Evolutionary conservation across 23 tunicate genomes (phyloP), one percentile per base, ranked within the genome.

Genomic region (Pegea sp.): DNA sequence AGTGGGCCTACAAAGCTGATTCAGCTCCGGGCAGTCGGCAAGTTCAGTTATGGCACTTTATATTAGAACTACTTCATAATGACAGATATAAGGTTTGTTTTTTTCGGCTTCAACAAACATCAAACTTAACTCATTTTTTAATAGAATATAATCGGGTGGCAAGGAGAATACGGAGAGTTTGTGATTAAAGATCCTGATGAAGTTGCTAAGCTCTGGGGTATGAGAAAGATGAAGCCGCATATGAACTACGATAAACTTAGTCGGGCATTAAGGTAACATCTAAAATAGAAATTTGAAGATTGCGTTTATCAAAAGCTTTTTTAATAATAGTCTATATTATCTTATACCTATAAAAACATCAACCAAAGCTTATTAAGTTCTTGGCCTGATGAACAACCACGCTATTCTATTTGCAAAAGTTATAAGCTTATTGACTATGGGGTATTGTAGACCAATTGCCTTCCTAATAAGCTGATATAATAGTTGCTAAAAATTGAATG

Each of bases 1-100:
- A 91, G 32, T 91, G 99, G 99, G 99, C 99, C 3, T 78, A 61
- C 62, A 91, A 91, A 58, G 49, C 99, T 19, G 99, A 91, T 44
- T 91, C 99, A 0, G 99, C 99, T 1, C 99, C 99, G 23, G 99
- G 99, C 28, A 91, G 99, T 34, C 67, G 99, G 38, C 99, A 91
- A 68, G 99, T 91, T 31, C 99, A 91, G 34, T 52, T 91, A 31
- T 91, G 99, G 99, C 99, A 91, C 30, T 91, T 91, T 48, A 91
- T 91, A 19, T 55, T 91, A 8, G 99, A 91, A 54, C 78, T 91
- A 0, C 54, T 91, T 13, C 81, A 91, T 30, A 64, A 78, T 33
- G 93, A 81, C 31, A 74, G 79, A 56, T 91, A 78, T 51, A 77
- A 74, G 76, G 95, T 84, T 49, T 3, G 52, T 23, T 20, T 16